These are phyloP conservation scores for Nomada flava DNA, from an alignment of 2,888 invertebrate species.

Conservation along the genomic window DNA sequence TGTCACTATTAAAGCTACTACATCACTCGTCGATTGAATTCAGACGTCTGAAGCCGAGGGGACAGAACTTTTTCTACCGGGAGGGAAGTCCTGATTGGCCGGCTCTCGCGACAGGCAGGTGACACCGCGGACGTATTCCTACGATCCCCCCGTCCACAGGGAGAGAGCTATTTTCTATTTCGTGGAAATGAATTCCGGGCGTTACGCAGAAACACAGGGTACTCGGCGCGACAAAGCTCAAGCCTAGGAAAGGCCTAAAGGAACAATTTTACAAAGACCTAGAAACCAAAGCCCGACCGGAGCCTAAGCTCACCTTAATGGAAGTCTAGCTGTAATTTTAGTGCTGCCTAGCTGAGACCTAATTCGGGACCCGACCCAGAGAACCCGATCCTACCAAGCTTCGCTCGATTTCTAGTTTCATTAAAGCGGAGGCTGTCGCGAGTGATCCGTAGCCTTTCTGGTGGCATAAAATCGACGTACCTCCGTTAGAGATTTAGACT, in stretches of 20 bases:
- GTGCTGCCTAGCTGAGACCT: neutral
- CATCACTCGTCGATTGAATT: neutral
- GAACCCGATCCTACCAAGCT: neutral
- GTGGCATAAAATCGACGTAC: constrained; percentile 20
- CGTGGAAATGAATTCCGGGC: neutral
- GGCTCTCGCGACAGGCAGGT: neutral
- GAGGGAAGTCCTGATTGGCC: neutral
- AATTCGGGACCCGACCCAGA: constrained; percentile 24
- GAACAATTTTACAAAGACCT: constrained; percentile 2
- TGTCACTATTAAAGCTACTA: constrained; percentile 3
- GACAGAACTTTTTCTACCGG: neutral
- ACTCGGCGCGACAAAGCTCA: constrained; percentile 19
- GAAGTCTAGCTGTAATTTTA: neutral
- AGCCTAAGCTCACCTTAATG: neutral
- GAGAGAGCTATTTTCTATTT: neutral
- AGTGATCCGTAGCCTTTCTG: constrained; percentile 24
- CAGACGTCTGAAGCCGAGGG: no score
- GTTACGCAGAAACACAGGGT: constrained; percentile 19
- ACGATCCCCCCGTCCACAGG: no score
- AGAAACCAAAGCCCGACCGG: neutral
- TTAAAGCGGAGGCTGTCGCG: neutral
- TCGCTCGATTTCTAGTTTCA: neutral
- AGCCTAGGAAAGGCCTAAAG: constrained; percentile 26
- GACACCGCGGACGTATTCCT: neutral
- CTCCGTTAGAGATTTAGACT: constrained; percentile 23